These are phyloP conservation scores for Lasioglossum vierecki DNA, from an alignment of 2,888 invertebrate genomes.

Conservation along the genomic window DNA sequence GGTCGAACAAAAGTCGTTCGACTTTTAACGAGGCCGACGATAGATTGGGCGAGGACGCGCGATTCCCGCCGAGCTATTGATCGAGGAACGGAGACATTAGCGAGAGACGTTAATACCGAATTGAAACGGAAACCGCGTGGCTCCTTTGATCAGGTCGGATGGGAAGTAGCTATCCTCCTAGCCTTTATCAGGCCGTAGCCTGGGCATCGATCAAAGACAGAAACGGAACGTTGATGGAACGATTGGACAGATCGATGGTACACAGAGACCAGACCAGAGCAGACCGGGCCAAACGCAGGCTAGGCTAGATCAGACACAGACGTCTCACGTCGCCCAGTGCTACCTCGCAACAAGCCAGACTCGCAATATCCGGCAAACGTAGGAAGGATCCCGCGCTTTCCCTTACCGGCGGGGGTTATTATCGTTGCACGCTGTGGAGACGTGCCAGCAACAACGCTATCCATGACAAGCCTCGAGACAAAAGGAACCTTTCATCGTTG, in stretches of 20 bases:
- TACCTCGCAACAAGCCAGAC: constrained; percentile 57
- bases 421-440: constrained; percentile 63
- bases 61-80: constrained; percentile 17
- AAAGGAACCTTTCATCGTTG: constrained; percentile 62
- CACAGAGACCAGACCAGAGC: background rate
- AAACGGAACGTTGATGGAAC: constrained; percentile 52
- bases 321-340: constrained; percentile 35
- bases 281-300: background rate
- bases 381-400: constrained; percentile 63
- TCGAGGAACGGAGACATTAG: constrained; percentile 38
- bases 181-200: constrained; percentile 45
- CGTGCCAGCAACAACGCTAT: constrained; percentile 66
- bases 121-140: constrained; percentile 54
- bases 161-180: constrained; percentile 43
- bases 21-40: background rate
- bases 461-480: constrained; percentile 63
- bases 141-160: constrained; percentile 53
- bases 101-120: constrained; percentile 46
- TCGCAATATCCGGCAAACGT: constrained; percentile 69
- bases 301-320: constrained; percentile 6
- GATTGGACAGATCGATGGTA: constrained; percentile 36
- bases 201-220: constrained; percentile 66
- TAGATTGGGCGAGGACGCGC: constrained; percentile 11
- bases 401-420: constrained; percentile 66
- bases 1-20: constrained; percentile 2